phyloP scores from a whole-genome alignment of 1,140 invertebrate species.

The Leptonema lineaticorne region DNA sequence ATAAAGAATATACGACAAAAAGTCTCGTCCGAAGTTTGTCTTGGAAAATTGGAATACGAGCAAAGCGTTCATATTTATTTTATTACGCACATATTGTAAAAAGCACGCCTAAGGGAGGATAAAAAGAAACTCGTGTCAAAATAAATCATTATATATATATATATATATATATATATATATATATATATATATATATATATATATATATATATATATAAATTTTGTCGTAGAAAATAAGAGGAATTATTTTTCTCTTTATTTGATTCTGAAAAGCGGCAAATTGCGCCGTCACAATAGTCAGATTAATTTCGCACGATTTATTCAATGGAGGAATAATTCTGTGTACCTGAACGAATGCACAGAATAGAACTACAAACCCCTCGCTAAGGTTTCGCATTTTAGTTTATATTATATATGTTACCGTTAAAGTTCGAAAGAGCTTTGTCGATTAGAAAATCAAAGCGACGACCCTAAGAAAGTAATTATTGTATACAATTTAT shows the following conservation, averaged over 20 bases:
- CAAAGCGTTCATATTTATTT: neutral
- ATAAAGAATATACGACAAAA: constrained; percentile 17
- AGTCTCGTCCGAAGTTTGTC: neutral
- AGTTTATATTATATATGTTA: too few relatives aligned
- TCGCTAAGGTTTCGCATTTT: neutral
- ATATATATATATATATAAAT: too few relatives aligned
- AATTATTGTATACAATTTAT: too few relatives aligned
- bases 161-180: neutral
- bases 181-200: neutral
- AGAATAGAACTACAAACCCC: neutral
- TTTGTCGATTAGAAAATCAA: too few relatives aligned
- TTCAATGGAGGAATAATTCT: constrained; percentile 9
- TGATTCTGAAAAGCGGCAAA: too few relatives aligned
- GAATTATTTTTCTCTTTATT: too few relatives aligned
- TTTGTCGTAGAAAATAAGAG: too few relatives aligned
- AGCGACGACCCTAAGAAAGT: too few relatives aligned
- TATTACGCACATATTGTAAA: neutral
- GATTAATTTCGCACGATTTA: constrained; percentile 14
- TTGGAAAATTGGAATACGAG: neutral
- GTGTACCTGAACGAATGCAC: neutral
- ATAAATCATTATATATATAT: neutral
- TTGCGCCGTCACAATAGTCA: neutral
- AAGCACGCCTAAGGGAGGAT: neutral
- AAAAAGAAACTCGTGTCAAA: neutral
- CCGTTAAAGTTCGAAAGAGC: too few relatives aligned